phyloP scores from a whole-genome alignment of 2,888 invertebrate genomes.

The Hyppa rectilinea region DNA sequence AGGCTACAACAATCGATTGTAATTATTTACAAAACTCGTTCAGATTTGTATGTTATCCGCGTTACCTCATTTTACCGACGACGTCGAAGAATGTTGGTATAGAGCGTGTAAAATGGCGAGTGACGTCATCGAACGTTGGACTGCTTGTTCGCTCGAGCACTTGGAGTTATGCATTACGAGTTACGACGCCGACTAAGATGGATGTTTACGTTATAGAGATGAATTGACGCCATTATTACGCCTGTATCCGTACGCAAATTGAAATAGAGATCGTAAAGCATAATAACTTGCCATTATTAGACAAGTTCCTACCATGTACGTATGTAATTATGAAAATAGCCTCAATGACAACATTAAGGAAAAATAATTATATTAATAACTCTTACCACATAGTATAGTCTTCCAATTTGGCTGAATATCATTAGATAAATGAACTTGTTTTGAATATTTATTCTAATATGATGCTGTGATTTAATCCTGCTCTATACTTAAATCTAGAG shows the following conservation, averaged over 20 bases:
- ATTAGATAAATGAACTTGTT: slow-evolving; percentile 19
- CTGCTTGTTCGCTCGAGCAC: slow-evolving; percentile 39
- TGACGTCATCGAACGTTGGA: slow-evolving; percentile 59
- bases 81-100: slow-evolving; percentile 51
- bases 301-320: slow-evolving; percentile 22
- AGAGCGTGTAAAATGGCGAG: slow-evolving; percentile 31
- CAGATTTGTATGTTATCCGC: slow-evolving; percentile 54
- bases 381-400: slow-evolving; percentile 3
- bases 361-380: slow-evolving; percentile 40
- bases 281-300: slow-evolving; percentile 33
- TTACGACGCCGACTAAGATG: slow-evolving; percentile 58
- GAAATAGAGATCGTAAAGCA: slow-evolving; percentile 33
- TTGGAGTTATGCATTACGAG: slow-evolving; percentile 56
- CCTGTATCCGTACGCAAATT: slow-evolving; percentile 49
- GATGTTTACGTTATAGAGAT: slow-evolving; percentile 60
- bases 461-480: slow-evolving; percentile 52
- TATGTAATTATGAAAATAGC: slow-evolving; percentile 23
- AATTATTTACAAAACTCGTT: slow-evolving; percentile 50
- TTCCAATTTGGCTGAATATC: slow-evolving; percentile 14
- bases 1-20: slow-evolving; percentile 26
- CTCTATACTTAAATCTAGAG: slow-evolving; percentile 55
- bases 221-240: slow-evolving; percentile 61
- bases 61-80: slow-evolving; percentile 53
- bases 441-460: slow-evolving; percentile 52
- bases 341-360: slow-evolving; percentile 33